phyloP scores from a whole-genome alignment of 2,888 invertebrate species.

The Aphidius colemani region DNA sequence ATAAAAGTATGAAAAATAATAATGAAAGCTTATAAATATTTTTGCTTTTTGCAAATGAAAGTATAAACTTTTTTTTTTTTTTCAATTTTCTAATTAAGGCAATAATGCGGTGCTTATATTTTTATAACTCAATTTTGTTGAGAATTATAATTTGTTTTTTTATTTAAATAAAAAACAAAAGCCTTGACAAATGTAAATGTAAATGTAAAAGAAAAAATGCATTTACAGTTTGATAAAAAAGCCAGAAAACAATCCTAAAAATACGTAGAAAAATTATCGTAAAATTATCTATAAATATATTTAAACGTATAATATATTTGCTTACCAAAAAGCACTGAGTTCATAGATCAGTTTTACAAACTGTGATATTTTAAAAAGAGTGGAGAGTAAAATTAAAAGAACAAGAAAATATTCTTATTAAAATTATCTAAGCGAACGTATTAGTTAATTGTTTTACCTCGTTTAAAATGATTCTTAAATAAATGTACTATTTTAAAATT shows the following conservation, averaged over 20 bases:
- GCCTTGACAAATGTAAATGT: no score
- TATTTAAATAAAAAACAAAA: no score
- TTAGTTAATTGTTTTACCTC: no score
- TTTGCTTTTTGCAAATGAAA: constrained; percentile 7
- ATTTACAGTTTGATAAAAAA: no score
- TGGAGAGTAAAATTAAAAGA: neutral
- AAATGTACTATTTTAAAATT: no score
- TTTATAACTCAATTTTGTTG: neutral
- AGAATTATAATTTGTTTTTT: no score
- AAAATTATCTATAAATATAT: constrained; percentile 2
- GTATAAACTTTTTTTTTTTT: neutral
- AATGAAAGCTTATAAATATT: constrained; percentile 7
- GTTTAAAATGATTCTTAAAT: no score
- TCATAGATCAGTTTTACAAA: constrained; percentile 53
- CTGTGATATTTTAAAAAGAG: constrained; percentile 55
- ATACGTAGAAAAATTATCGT: neutral
- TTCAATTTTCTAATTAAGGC: neutral
- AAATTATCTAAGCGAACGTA: no score
- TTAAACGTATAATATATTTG: neutral
- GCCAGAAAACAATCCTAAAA: neutral
- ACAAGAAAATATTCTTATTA: neutral
- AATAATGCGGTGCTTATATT: neutral
- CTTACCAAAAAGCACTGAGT: constrained; percentile 9
- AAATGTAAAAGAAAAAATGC: no score
- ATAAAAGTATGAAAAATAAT: neutral